Conservation (phyloP, 2,797 vertebrate species). For the Coregonus ussuriensis region DNA sequence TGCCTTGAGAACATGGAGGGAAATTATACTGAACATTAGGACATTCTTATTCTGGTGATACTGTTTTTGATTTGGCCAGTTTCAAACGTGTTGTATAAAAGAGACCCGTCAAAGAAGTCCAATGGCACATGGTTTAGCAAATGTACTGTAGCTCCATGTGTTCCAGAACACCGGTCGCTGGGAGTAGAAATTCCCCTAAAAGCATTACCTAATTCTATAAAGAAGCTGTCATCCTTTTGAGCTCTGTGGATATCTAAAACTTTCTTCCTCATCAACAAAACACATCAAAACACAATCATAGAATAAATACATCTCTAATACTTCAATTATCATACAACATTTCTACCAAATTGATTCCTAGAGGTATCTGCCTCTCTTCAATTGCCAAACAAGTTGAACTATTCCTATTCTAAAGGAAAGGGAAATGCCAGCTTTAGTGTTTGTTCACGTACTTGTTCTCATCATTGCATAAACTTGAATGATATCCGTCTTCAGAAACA, state of each 20-base stretch:
- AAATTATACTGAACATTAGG: not conserved
- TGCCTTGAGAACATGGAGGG: not conserved
- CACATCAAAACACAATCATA: slow-evolving; percentile 12
- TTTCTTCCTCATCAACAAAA: slow-evolving; percentile 3
- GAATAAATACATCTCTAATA: slow-evolving; percentile 4
- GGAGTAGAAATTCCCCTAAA: too few species aligned
- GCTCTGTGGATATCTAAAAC: too few species aligned
- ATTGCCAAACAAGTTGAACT: not conserved
- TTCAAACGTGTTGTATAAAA: too few species aligned
- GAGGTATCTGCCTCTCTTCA: not conserved
- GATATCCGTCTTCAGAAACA: not conserved
- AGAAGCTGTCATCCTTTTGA: too few species aligned
- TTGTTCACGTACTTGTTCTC: not conserved
- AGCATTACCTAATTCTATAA: too few species aligned
- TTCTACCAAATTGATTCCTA: not conserved
- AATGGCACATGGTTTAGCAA: too few species aligned
- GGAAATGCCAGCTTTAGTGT: not conserved
- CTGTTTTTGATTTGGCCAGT: too few species aligned
- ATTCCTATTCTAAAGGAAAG: not conserved
- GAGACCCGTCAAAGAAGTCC: too few species aligned
- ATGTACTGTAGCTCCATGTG: too few species aligned
- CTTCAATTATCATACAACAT: not conserved
- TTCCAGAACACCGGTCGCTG: too few species aligned
- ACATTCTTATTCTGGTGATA: too few species aligned
- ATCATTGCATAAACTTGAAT: not conserved